Evolutionary conservation across 1,140 invertebrate genomes (phyloP).

Genomic region (Drosophila carrolli): DNA sequence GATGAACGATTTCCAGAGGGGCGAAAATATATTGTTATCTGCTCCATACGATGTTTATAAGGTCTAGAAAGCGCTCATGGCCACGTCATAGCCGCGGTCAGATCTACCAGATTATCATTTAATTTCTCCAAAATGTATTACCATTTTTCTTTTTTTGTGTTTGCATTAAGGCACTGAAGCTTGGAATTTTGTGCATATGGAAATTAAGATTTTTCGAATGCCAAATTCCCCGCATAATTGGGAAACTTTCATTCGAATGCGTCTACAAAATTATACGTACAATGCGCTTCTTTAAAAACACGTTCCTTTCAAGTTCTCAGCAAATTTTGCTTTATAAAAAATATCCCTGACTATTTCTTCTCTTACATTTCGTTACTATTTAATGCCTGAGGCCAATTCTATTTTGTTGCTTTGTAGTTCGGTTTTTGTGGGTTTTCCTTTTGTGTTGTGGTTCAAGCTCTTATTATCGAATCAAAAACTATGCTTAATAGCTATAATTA

Average conservation of each 20-base stretch:
- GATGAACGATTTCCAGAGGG: conserved; percentile 46
- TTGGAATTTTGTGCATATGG: conserved; percentile 79
- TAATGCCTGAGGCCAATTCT: conserved; percentile 72
- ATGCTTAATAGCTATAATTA: conserved; percentile 49
- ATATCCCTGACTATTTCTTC: conserved; percentile 79
- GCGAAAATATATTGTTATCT: conserved; percentile 16
- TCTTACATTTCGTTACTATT: conserved; percentile 29
- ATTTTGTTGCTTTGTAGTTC: conserved; percentile 33
- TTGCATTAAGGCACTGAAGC: conserved; percentile 83
- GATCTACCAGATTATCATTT: conserved; percentile 32
- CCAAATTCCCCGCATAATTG: not conserved
- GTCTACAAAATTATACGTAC: conserved; percentile 57
- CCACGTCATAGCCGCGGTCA: conserved; percentile 42
- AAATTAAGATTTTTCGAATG: conserved; percentile 51
- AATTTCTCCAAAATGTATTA: conserved; percentile 41
- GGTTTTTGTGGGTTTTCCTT: conserved; percentile 17
- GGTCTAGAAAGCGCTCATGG: conserved; percentile 9
- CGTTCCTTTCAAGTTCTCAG: conserved; percentile 27
- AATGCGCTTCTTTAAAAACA: conserved; percentile 46
- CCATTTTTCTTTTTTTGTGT: conserved; percentile 19
- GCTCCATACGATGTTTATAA: conserved; percentile 1
- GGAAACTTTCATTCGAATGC: conserved; percentile 27
- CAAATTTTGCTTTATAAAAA: conserved; percentile 74
- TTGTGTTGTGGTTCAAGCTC: conserved; percentile 60
- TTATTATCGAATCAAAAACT: conserved; percentile 55